These are phyloP conservation scores for Sialis lutaria DNA, from an alignment of 2,888 invertebrate genomes.

Conservation along the genomic window DNA sequence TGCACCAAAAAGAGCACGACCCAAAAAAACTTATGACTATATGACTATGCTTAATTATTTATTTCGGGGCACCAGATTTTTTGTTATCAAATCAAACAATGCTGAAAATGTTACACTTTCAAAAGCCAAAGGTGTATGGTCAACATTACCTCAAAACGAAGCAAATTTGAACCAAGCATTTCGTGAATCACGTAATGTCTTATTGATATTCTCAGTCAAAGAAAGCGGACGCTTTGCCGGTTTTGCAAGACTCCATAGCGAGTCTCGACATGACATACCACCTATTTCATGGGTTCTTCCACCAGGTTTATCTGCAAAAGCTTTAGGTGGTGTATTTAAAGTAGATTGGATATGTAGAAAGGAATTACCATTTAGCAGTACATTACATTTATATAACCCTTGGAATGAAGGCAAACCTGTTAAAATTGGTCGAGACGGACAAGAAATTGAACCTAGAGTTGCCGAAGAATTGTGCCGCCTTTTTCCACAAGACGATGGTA, in stretches of 20 bases:
- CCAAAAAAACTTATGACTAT: slow-evolving; percentile 60
- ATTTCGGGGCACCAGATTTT: slow-evolving; percentile 86
- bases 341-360: slow-evolving; percentile 95
- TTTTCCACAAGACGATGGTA: slow-evolving; percentile 83
- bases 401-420: slow-evolving; percentile 99
- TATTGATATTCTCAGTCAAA: slow-evolving; percentile 92
- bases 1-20: slow-evolving; percentile 22
- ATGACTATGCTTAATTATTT: slow-evolving; percentile 82
- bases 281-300: slow-evolving; percentile 90
- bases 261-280: slow-evolving; percentile 77
- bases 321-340: slow-evolving; percentile 88
- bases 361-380: slow-evolving; percentile 82
- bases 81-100: slow-evolving; percentile 95
- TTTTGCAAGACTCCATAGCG: slow-evolving; percentile 78
- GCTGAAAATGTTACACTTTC: slow-evolving; percentile 90
- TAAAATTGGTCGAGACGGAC: slow-evolving; percentile 96
- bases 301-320: slow-evolving; percentile 80
- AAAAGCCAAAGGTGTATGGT: slow-evolving; percentile 94
- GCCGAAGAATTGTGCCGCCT: slow-evolving; percentile 87
- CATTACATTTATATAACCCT: slow-evolving; percentile 84
- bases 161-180: slow-evolving; percentile 89
- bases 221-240: slow-evolving; percentile 94
- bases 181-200: slow-evolving; percentile 80
- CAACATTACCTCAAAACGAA: slow-evolving; percentile 93
- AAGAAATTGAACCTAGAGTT: slow-evolving; percentile 92